Base-by-base conservation (phyloP, 23 tunicate genomes). In the Halocynthia roretzi region DNA sequence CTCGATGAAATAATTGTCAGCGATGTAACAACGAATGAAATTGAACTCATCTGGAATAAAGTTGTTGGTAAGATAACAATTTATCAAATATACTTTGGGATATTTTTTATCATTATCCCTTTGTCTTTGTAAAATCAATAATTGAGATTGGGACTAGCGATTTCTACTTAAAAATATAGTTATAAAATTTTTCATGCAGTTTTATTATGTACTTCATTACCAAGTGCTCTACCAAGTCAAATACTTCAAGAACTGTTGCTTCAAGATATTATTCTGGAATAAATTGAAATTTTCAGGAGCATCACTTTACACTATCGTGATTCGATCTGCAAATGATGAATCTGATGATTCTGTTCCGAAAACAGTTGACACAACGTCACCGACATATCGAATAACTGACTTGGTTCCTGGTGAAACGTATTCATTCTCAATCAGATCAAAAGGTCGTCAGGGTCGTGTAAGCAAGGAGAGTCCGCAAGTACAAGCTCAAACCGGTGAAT, bases 21-120 rank as follows among this genome's bases (percentile, higher is more conserved):
- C 51, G 76, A 77, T 68, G 76, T 62, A 54, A 77, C 93, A 55
- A 77, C 86, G 5, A 71, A 83, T n/a, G 77, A 83, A 61, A 40
- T 87, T 40, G 51, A 72, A 56, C 71, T 87, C 66, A 54, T 50
- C 0, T 87, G 93, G 93, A 7, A 53, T 61, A 67, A 68, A 5
- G 83, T 82, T 44, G 58, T 67, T 79, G 87, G 87, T 83, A n/a
- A 8, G 73, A 31, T 31, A 31, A 31, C 44, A 31, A 31, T 31
- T 31, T 4, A 31, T 0, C 44, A 31, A 31, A 31, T 31, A 31
- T 31, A 31, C 44, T 31, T 31, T 31, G 44, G 44, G 44, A 31
- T 4, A 31, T 31, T 31, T 31, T 31, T 31, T 31, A 31, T 31
- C 44, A 31, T 31, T 31, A 31, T 31, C 44, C n/a, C n/a, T n/a